Percentiles rank a stretch among this genome's conserved stretches.
Conservation (phyloP, 2,797 vertebrate species). For the Catharus ustulatus region DNA sequence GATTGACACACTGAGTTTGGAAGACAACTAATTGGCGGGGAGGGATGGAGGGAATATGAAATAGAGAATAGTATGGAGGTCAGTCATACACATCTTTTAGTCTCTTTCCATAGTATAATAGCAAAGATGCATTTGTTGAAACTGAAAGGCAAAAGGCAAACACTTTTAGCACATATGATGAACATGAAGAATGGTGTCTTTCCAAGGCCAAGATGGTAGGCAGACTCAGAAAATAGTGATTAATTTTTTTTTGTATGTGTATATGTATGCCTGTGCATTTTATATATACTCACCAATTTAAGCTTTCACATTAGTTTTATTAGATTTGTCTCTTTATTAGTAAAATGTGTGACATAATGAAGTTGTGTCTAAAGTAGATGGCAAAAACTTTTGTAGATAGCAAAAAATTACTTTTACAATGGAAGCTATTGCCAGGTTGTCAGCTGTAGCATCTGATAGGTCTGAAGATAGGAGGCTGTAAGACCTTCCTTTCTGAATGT, state of each 20-base stretch:
- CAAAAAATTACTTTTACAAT: neutral
- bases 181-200: neutral
- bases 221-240: neutral
- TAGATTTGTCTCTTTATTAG: neutral
- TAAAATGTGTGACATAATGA: neutral
- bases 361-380: neutral
- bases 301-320: neutral
- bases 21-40: neutral
- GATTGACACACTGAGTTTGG: neutral
- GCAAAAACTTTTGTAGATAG: neutral
- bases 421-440: neutral
- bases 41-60: neutral
- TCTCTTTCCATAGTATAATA: neutral
- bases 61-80: neutral
- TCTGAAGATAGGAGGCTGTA: neutral
- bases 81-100: neutral
- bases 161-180: neutral
- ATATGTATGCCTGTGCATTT: neutral
- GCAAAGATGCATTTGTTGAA: neutral
- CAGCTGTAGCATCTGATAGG: rapidly evolving
- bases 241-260: neutral
- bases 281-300: neutral
- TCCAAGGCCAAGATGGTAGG: neutral
- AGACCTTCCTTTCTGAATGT: neutral
- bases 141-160: neutral